Percentiles rank a stretch among this genome's conserved stretches.
Evolutionary conservation across 2,113 vertebrate species (phyloP).

Genomic region (Sinocyclocheilus maitianheensis): DNA sequence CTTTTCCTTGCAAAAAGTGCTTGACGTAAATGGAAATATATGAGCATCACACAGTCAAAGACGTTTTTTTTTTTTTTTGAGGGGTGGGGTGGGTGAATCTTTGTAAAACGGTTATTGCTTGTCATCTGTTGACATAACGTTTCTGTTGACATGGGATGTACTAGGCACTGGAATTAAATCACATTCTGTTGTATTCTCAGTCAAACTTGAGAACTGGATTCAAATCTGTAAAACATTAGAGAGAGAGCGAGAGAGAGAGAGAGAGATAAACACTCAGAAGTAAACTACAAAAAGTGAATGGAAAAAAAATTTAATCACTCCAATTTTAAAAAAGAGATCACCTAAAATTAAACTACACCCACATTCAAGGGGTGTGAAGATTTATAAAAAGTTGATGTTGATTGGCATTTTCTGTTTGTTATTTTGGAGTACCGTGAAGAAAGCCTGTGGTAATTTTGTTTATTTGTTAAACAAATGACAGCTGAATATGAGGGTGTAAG

Average conservation of each 20-base stretch:
- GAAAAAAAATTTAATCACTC: background rate
- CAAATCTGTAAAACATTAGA: background rate
- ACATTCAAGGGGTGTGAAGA: background rate
- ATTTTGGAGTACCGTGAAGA: background rate
- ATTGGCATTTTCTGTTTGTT: background rate
- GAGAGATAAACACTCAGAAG: background rate
- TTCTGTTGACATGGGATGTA: background rate
- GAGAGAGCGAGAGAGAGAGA: too few species aligned
- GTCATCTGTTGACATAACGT: background rate
- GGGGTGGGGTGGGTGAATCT: too few species aligned
- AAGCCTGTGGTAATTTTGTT: background rate
- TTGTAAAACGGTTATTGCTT: background rate
- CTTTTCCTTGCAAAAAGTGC: constrained; percentile 4
- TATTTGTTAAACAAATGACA: background rate
- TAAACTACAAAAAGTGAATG: background rate
- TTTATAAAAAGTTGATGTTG: background rate
- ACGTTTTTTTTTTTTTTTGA: too few species aligned
- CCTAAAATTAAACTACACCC: background rate
- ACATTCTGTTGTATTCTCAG: background rate
- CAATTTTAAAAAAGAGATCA: background rate
- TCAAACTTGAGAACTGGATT: background rate
- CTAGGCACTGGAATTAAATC: background rate
- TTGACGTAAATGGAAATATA: constrained; percentile 22
- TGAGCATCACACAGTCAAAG: background rate
- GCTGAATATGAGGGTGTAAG: background rate